Base-by-base conservation (phyloP, 2,113 vertebrate genomes). In the Nerophis ophidion region DNA sequence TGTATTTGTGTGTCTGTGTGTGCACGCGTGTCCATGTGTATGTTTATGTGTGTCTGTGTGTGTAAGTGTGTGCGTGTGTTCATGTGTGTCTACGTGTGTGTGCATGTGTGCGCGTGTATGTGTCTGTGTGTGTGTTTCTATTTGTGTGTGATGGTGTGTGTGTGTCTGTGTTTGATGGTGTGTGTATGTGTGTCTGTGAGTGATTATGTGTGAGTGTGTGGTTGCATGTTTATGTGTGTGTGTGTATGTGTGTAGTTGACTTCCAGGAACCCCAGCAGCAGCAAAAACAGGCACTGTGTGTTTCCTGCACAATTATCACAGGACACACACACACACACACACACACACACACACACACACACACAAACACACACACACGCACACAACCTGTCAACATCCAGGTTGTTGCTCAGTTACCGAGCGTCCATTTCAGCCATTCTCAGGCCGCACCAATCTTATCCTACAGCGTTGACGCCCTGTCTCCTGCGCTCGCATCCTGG, bases 181-280 rank as follows among this genome's bases (percentile, higher is more conserved):
- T 26, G 26, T 26, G 26, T 3, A 26, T 63, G 38, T 57, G 61
- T 68, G 50, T 50, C 70, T 68, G 49, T 9, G 1, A 75, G 63
- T n/a, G n/a, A n/a, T n/a, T n/a, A n/a, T n/a, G n/a, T 40, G 38
- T 87, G 55, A 84, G 73, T 61, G 82, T 84, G 81, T 6, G 1
- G 74, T 75, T 61, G 66, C 74, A 68, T 69, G 58, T 46, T 61
- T 68, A 51, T 63, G 38, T 57, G 61, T 68, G 50, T 50, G 74
- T 68, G 51, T 9, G 1, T 76, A 61, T 26, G 26, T 26, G 26
- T 40, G 38, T 40, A 84, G 82, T 86, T 33, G 88, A 90, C 90
- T 93, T 93, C 90, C 91, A 93, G 91, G 91, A 95, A 93, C 88
- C 88, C 82, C 90, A 88, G 86, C 83, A 86, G 87, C 84, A 87